These are phyloP conservation scores for Drosophila seclusa DNA, from an alignment of 2,888 invertebrate species.

Conservation along the genomic window DNA sequence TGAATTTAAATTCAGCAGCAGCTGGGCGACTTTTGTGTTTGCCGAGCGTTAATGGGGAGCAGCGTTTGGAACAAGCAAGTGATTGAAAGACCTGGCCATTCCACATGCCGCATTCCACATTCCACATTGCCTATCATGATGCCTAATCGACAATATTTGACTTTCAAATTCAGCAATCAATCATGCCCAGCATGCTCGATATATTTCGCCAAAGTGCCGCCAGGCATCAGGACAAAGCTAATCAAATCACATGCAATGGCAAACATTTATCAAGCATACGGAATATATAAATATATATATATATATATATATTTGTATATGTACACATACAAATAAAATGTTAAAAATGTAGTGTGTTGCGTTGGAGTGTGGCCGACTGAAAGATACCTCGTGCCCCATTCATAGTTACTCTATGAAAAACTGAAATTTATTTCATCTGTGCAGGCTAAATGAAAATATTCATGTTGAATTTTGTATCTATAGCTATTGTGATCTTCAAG, in stretches of 20 bases:
- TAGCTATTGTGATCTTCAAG: not conserved
- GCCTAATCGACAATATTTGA: slow-evolving; percentile 73
- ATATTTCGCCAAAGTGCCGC: slow-evolving; percentile 45
- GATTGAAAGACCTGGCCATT: slow-evolving; percentile 33
- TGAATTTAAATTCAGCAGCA: slow-evolving; percentile 48
- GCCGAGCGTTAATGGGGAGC: slow-evolving; percentile 5
- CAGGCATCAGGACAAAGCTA: slow-evolving; percentile 59
- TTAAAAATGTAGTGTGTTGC: not conserved
- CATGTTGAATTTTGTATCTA: not conserved
- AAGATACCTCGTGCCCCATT: not conserved
- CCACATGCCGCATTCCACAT: not conserved
- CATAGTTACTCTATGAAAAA: not conserved
- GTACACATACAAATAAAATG: slow-evolving; percentile 4
- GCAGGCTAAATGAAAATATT: not conserved
- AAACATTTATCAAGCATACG: slow-evolving; percentile 68
- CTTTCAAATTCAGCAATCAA: slow-evolving; percentile 72
- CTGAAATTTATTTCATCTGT: not conserved
- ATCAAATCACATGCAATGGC: slow-evolving; percentile 70
- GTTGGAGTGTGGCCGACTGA: not conserved
- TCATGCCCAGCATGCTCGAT: slow-evolving; percentile 52
- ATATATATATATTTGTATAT: not conserved
- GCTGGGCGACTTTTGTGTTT: slow-evolving; percentile 6
- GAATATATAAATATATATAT: slow-evolving; percentile 13
- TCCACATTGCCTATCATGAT: slow-evolving; percentile 29
- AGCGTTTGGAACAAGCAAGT: slow-evolving; percentile 27